Evolutionary conservation across 2,888 invertebrate genomes (phyloP).

Genomic region (Tenthredo amoena): DNA sequence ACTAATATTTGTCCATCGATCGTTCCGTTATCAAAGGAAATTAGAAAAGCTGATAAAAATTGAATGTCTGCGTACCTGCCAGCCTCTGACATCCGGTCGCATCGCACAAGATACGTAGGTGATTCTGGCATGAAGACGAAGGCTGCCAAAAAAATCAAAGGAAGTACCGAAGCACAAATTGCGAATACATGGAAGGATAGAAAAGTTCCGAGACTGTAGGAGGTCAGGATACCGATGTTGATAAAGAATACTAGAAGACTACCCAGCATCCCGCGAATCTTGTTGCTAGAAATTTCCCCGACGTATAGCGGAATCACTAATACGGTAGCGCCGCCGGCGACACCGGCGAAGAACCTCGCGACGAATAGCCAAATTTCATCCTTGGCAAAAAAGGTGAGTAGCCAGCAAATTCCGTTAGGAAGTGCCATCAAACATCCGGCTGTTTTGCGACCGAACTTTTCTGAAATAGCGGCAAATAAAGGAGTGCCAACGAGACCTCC

Average conservation of each 20-base stretch:
- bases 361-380: conserved; percentile 78
- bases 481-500: conserved; percentile 80
- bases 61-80: conserved; percentile 74
- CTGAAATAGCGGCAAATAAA: conserved; percentile 78
- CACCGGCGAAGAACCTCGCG: conserved; percentile 82
- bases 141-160: conserved; percentile 75
- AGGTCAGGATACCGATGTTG: conserved; percentile 77
- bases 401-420: conserved; percentile 82
- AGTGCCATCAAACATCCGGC: conserved; percentile 80
- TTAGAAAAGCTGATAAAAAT: conserved; percentile 65
- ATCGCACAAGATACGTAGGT: conserved; percentile 78
- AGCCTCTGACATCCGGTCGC: conserved; percentile 74
- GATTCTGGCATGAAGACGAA: conserved; percentile 81
- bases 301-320: conserved; percentile 83
- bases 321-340: conserved; percentile 80
- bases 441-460: conserved; percentile 80
- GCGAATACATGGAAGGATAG: conserved; percentile 78
- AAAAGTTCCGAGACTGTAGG: conserved; percentile 77
- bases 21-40: background rate
- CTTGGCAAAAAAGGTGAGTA: conserved; percentile 79
- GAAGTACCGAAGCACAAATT: conserved; percentile 73
- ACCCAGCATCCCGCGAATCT: conserved; percentile 80
- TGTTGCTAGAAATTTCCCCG: conserved; percentile 82
- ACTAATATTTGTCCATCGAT: background rate
- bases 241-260: conserved; percentile 79